These are phyloP conservation scores for Phrixothrix hirtus DNA, from an alignment of 2,888 invertebrate genomes.

Conservation along the genomic window DNA sequence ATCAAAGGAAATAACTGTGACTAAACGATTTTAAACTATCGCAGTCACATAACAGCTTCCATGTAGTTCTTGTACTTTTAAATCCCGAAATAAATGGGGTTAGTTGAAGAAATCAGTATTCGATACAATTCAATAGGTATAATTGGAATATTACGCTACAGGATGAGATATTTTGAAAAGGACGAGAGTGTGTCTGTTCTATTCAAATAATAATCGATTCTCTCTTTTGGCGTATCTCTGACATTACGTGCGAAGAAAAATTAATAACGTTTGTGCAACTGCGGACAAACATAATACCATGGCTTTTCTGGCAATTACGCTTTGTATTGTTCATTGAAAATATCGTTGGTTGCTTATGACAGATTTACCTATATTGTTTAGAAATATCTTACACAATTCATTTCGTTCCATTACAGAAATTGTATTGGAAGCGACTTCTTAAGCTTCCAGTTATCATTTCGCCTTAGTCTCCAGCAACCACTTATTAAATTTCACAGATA, in stretches of 20 bases:
- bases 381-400: slow-evolving; percentile 14
- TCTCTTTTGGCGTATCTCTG: slow-evolving; percentile 25
- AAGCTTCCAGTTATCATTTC: too few species aligned
- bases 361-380: slow-evolving; percentile 24
- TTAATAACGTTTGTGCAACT: slow-evolving; percentile 37
- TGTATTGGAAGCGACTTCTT: too few species aligned
- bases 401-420: slow-evolving; percentile 6
- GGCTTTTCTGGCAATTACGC: slow-evolving; percentile 24
- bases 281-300: slow-evolving; percentile 17
- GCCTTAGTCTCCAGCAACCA: too few species aligned
- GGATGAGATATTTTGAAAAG: slow-evolving; percentile 20
- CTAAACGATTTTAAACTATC: too few species aligned
- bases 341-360: slow-evolving; percentile 23
- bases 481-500: too few species aligned
- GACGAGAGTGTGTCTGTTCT: slow-evolving; percentile 22
- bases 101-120: neutral
- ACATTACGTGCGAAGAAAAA: slow-evolving; percentile 40
- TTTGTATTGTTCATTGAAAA: slow-evolving; percentile 21
- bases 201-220: slow-evolving; percentile 39
- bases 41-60: too few species aligned
- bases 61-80: too few species aligned
- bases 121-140: too few species aligned
- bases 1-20: too few species aligned
- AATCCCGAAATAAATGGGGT: neutral
- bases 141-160: too few species aligned